A percentile compares a stretch with the other conserved stretches of the same genome.
Evolutionary conservation across 2,113 vertebrate genomes (phyloP).

Genomic region (Etheostoma cragini): DNA sequence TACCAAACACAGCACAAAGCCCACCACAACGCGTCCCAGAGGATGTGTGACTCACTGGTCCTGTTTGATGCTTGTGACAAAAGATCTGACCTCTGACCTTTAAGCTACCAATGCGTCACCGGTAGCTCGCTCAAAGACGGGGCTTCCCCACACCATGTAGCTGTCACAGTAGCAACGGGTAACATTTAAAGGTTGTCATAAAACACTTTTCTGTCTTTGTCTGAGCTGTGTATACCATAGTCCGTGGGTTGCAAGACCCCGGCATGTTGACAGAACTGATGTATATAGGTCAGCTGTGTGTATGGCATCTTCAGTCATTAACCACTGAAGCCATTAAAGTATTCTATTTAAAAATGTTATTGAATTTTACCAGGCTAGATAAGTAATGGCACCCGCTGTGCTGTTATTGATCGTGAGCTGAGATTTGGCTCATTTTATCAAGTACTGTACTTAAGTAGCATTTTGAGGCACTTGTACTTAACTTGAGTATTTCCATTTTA

Average conservation of each 20-base stretch:
- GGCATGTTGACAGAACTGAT: conserved; percentile 19
- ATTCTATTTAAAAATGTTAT: conserved; percentile 2
- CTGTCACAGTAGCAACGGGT: conserved; percentile 38
- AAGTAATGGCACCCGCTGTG: not conserved
- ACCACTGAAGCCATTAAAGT: not conserved
- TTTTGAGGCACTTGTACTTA: not conserved
- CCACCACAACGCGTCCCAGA: conserved; percentile 21
- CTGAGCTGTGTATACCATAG: conserved; percentile 22
- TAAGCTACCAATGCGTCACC: conserved; percentile 74
- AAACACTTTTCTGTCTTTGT: conserved; percentile 48
- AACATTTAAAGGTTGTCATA: conserved; percentile 76
- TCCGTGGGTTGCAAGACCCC: conserved; percentile 24
- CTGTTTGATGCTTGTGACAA: conserved; percentile 76
- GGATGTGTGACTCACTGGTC: conserved; percentile 70
- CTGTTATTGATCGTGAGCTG: conserved; percentile 26
- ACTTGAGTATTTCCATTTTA: not conserved
- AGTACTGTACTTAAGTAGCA: not conserved
- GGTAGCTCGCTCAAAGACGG: conserved; percentile 36
- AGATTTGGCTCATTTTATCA: not conserved
- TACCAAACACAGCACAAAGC: conserved; percentile 46
- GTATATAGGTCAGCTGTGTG: conserved; percentile 31
- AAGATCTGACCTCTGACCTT: conserved; percentile 78
- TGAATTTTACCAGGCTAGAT: conserved; percentile 8
- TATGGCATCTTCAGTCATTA: conserved; percentile 5
- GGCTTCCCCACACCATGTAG: conserved; percentile 63